phyloP scores from a whole-genome alignment of 2,888 invertebrate genomes.

The Helicoverpa assulta region DNA sequence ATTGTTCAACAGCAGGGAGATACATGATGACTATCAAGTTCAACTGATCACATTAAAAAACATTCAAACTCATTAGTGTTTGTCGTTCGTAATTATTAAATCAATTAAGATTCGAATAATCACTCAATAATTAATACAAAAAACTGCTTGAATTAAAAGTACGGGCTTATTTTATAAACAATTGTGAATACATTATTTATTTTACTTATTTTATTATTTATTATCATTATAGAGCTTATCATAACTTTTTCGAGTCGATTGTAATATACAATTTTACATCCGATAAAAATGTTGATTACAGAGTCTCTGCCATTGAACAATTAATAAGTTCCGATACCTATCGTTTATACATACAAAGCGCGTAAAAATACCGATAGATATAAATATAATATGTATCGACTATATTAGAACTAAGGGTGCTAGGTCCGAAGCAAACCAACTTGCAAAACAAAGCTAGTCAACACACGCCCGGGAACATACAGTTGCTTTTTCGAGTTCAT shows the following conservation, averaged over 20 bases:
- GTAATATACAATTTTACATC: background rate
- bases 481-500: background rate
- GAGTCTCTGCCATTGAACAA: constrained; percentile 62
- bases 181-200: too few relatives aligned
- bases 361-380: constrained; percentile 72
- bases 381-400: constrained; percentile 75
- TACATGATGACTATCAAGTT: background rate
- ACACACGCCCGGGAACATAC: constrained; percentile 47
- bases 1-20: constrained; percentile 57
- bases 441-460: constrained; percentile 63
- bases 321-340: constrained; percentile 61
- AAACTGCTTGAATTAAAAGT: too few relatives aligned
- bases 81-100: background rate
- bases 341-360: constrained; percentile 79
- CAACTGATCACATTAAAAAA: constrained; percentile 5
- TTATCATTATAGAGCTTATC: background rate
- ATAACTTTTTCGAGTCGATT: background rate
- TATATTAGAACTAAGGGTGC: constrained; percentile 80
- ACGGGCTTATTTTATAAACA: too few relatives aligned
- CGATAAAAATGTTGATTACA: too few relatives aligned
- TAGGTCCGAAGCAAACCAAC: constrained; percentile 73
- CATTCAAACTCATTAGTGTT: background rate
- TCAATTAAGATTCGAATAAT: too few relatives aligned
- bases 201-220: too few relatives aligned
- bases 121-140: too few relatives aligned